Evolutionary conservation across 23 tunicate genomes (phyloP).

Genomic region (Trididemnum clinides): DNA sequence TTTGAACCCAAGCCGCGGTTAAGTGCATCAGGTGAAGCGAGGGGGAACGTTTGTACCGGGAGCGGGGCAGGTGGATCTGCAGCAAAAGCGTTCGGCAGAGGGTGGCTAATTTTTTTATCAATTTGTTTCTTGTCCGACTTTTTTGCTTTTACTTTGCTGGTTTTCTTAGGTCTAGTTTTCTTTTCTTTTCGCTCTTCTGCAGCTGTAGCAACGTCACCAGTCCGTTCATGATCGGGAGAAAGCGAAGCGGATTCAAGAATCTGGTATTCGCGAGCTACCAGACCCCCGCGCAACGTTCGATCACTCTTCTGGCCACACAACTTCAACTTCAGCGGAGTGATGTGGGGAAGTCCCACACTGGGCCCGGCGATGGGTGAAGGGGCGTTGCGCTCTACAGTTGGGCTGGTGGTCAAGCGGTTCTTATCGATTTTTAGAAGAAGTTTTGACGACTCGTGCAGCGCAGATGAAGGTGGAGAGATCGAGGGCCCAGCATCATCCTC

Average conservation of each 20-base stretch:
- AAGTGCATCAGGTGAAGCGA: not conserved
- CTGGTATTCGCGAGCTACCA: constrained; percentile 45
- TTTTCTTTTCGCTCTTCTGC: not conserved
- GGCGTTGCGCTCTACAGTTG: not conserved
- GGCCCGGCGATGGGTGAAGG: not conserved
- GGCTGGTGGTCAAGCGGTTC: not conserved
- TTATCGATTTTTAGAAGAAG: constrained; percentile 46
- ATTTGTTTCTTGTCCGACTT: not conserved
- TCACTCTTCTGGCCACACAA: constrained; percentile 55
- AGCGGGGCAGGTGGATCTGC: not conserved
- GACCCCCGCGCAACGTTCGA: constrained; percentile 41
- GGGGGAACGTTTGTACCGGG: not conserved
- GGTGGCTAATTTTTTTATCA: too few relatives aligned
- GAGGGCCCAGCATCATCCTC: not conserved
- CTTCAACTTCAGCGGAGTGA: constrained; percentile 50
- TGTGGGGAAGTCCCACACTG: not conserved
- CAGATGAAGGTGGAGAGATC: not conserved
- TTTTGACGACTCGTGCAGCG: not conserved
- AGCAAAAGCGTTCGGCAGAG: not conserved
- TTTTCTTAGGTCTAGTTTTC: not conserved
- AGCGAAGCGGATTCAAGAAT: constrained; percentile 1
- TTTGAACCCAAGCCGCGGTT: not conserved
- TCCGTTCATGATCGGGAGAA: not conserved
- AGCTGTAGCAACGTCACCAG: not conserved
- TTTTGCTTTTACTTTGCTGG: not conserved